Base-by-base conservation (phyloP, 1,140 invertebrate genomes). In the Heliconius congener region DNA sequence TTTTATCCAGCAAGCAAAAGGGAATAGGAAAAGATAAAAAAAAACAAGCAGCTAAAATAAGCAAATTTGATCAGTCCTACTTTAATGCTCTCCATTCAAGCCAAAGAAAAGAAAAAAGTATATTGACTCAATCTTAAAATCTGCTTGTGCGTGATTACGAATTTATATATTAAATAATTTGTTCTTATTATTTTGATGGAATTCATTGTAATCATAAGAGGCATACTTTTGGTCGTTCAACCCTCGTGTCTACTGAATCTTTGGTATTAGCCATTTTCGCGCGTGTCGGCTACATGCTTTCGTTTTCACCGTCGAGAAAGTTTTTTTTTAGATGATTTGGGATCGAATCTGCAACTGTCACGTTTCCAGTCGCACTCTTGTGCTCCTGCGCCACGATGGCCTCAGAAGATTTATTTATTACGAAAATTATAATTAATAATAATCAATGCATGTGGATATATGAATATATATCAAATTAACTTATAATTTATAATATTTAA, bases 211-310 rank as follows among this genome's bases (percentile, higher is more conserved):
- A 70, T 27, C 75, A 92, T 92, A 91, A 92, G 90, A 92, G 90
- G 81, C 77, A 92, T 92, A 92, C 88, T 91, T 92, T 92, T 84
- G 82, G 78, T 90, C 91, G 85, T 90, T 92, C 91, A 90, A 88
- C 91, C 91, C 91, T 92, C 91, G 91, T 84, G 88, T 82, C 82
- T 66, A 66, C 60, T 66, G 60, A 84, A 70, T 90, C 86, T 86
- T 87, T 89, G 85, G 84, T 83, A 60, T 74, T 66, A 13, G 46
- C 18, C n/a, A 50, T 39, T 30, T 79, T 30, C 76, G 74, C 52
- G 19, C 55, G 76, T 78, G 50, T 82, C 11, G 75, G 42, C 72
- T 73, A 50, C n/a, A 50, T 18, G 39, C 50, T 50, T 71, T 66
- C 16, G 16, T 66, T 76, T 42, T 66, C 39, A 70, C 50, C 71